Percentiles rank a stretch among this genome's conserved stretches.
Evolutionary conservation across 2,888 invertebrate species (phyloP).

Genomic region (Hyalella azteca): DNA sequence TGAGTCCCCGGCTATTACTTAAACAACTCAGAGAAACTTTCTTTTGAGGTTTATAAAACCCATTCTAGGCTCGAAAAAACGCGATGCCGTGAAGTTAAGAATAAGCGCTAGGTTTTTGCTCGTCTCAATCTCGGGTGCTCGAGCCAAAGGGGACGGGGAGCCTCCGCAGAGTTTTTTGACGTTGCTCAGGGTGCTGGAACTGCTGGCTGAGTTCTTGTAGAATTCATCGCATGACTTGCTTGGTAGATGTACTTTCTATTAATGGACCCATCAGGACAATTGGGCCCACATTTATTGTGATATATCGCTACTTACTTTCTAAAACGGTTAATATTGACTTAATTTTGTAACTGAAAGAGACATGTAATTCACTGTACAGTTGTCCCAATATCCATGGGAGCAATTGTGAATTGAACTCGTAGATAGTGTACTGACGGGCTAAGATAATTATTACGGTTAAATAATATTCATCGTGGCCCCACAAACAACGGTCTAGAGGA

Average conservation of each 20-base stretch:
- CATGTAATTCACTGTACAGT: no score
- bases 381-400: no score
- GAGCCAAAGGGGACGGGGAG: conserved; percentile 23
- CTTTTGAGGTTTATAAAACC: background rate
- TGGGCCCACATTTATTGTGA: no score
- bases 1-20: background rate
- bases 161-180: background rate
- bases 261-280: no score
- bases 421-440: no score
- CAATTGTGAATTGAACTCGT: no score
- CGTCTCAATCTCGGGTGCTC: background rate
- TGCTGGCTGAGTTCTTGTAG: background rate
- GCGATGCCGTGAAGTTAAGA: conserved; percentile 21
- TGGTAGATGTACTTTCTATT: background rate
- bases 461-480: no score
- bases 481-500: no score
- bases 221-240: background rate
- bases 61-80: background rate
- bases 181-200: background rate
- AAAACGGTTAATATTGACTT: no score
- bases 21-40: background rate
- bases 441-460: no score
- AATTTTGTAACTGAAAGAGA: no score
- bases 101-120: conserved; percentile 21
- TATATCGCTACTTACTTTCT: no score